A percentile compares a stretch with the other conserved stretches of the same genome.
phyloP scores from a whole-genome alignment of 1,140 invertebrate genomes.

The Micrasema longulum region DNA sequence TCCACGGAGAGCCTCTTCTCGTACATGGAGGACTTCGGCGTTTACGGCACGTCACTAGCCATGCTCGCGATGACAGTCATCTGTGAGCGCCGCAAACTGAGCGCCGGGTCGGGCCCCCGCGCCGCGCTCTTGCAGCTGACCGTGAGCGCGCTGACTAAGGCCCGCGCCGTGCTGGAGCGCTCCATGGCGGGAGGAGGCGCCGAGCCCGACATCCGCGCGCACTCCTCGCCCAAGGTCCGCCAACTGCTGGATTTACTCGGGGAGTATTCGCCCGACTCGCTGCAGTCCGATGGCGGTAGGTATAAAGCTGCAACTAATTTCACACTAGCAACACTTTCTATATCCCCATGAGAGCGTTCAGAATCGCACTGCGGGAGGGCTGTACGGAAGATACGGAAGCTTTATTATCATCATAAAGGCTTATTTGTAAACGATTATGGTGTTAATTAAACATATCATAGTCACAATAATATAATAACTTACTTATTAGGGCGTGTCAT shows the following conservation, averaged over 20 bases:
- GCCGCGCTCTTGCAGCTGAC: conserved; percentile 62
- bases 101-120: conserved; percentile 61
- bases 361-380: too few species aligned
- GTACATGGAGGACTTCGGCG: conserved; percentile 68
- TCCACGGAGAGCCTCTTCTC: conserved; percentile 62
- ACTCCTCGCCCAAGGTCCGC: conserved; percentile 71
- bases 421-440: too few species aligned
- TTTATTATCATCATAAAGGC: too few species aligned
- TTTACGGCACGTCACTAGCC: conserved; percentile 71
- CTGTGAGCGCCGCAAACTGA: conserved; percentile 72
- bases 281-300: not conserved
- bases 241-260: conserved; percentile 70
- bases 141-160: conserved; percentile 57
- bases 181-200: conserved; percentile 55
- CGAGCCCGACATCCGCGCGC: conserved; percentile 62
- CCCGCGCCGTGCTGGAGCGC: conserved; percentile 56
- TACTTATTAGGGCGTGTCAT: too few species aligned
- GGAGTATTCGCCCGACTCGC: conserved; percentile 59
- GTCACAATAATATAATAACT: too few species aligned
- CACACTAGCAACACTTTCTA: too few species aligned
- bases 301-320: too few species aligned
- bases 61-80: conserved; percentile 71
- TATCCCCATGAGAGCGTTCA: too few species aligned
- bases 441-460: too few species aligned
- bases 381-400: too few species aligned